Evolutionary conservation across 2,888 invertebrate genomes (phyloP), one percentile per base, ranked within the genome.

Genomic region (Xestia sexstrigata): DNA sequence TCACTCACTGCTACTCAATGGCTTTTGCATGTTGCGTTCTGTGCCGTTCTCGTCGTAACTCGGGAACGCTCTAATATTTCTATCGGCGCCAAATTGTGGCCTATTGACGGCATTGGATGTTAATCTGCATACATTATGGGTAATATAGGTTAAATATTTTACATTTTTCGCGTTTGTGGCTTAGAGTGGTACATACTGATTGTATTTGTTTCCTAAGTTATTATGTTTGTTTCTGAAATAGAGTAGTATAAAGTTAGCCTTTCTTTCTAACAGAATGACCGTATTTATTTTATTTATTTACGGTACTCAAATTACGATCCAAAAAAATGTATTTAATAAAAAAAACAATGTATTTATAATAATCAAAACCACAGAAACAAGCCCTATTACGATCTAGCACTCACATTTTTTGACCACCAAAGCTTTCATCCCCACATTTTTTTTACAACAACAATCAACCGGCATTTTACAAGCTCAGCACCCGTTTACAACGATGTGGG

Each of bases 1-100:
- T 35, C 35, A 62, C 87, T 90, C 88, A 83, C 83, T 85, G 88
- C 90, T 91, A 87, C 93, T 92, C 92, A 93, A 94, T 94, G 93
- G 94, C 93, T 93, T 94, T 95, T 94, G 93, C 94, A 93, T 94
- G 95, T 95, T 93, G 92, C 92, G 93, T 91, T 92, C 90, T 90
- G 89, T 87, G 83, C 78, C 87, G 83, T 88, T 90, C 85, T 86
- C 55, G n/a, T 70, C 80, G 79, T 74, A 76, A 90, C 90, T 89
- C 89, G 89, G 87, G 89, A 87, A 85, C 84, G 81, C 86, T 86
- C 81, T 86, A 85, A 85, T 85, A 87, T 86, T 86, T 85, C 89
- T 84, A 78, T 76, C 76, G 67, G 58, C 52, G 26, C 65, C 77
- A 85, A 88, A 89, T 88, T 83, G 81, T 77, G 42, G 71, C 73